These are phyloP conservation scores for Drosophila bunnanda DNA, from an alignment of 2,888 invertebrate species.

Conservation along the genomic window DNA sequence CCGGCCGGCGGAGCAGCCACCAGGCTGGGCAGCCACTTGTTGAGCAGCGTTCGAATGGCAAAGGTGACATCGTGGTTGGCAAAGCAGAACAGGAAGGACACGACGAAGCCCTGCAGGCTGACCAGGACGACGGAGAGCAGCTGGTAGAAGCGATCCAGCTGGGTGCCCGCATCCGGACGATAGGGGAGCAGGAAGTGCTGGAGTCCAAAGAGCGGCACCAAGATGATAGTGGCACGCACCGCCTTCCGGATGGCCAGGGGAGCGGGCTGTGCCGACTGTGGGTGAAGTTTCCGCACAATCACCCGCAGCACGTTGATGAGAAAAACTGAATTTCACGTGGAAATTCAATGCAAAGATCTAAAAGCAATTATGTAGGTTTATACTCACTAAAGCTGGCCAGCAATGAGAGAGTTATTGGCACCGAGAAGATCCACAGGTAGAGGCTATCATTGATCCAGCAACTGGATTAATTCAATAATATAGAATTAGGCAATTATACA, in stretches of 20 bases:
- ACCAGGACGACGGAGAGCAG: conserved; percentile 88
- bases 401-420: conserved; percentile 87
- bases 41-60: conserved; percentile 85
- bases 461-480: conserved; percentile 81
- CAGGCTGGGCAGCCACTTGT: conserved; percentile 83
- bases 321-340: conserved; percentile 85
- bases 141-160: conserved; percentile 87
- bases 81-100: conserved; percentile 90
- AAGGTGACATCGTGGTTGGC: conserved; percentile 90
- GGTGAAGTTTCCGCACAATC: conserved; percentile 88
- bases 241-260: conserved; percentile 88
- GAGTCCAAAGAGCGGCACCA: conserved; percentile 91
- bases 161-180: conserved; percentile 86
- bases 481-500: not conserved
- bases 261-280: conserved; percentile 87
- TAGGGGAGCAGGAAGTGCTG: conserved; percentile 90
- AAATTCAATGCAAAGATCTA: not conserved
- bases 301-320: conserved; percentile 89
- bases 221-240: conserved; percentile 89
- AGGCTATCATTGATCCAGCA: conserved; percentile 89
- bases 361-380: not conserved
- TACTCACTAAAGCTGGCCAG: conserved; percentile 86
- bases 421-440: conserved; percentile 87
- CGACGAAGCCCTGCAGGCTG: conserved; percentile 90
- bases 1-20: conserved; percentile 81